phyloP scores from a whole-genome alignment of 2,888 invertebrate species.

The Mythimna vitellina region DNA sequence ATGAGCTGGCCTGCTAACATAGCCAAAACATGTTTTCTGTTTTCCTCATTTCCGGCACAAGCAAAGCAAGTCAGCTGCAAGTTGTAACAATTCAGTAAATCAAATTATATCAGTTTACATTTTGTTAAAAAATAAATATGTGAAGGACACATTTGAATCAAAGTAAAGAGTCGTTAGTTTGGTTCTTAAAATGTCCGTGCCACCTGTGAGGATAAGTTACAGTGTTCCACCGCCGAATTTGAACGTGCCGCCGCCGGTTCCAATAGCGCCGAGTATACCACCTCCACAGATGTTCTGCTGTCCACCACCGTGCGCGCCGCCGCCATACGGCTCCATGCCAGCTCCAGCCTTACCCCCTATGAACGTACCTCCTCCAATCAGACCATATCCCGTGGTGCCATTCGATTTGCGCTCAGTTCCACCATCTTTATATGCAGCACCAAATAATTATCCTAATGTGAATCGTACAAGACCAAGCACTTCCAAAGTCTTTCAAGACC shows the following conservation, averaged over 20 bases:
- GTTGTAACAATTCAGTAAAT: not conserved
- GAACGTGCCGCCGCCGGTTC: conserved; percentile 72
- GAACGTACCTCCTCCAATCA: conserved; percentile 68
- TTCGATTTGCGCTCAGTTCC: conserved; percentile 59
- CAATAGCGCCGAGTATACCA: conserved; percentile 72
- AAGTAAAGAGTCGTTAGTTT: not conserved
- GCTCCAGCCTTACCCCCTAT: conserved; percentile 59
- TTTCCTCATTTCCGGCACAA: too few relatives aligned
- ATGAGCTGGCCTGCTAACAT: conserved; percentile 7
- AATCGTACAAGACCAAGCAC: conserved; percentile 5
- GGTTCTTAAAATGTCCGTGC: conserved; percentile 76
- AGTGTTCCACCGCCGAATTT: conserved; percentile 80
- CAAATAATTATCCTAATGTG: conserved; percentile 17
- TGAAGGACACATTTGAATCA: not conserved
- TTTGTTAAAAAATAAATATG: conserved; percentile 13
- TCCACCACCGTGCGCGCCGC: conserved; percentile 66
- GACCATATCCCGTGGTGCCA: conserved; percentile 56
- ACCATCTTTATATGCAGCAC: conserved; percentile 51
- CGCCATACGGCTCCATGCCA: conserved; percentile 53
- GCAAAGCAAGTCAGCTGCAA: not conserved
- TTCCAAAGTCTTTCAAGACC: conserved; percentile 33
- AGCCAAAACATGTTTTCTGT: not conserved
- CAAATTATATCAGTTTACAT: not conserved
- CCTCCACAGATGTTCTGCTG: conserved; percentile 65
- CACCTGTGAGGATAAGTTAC: conserved; percentile 74